phyloP scores from a whole-genome alignment of 2,888 invertebrate genomes.

The Frankliniella intonsa region DNA sequence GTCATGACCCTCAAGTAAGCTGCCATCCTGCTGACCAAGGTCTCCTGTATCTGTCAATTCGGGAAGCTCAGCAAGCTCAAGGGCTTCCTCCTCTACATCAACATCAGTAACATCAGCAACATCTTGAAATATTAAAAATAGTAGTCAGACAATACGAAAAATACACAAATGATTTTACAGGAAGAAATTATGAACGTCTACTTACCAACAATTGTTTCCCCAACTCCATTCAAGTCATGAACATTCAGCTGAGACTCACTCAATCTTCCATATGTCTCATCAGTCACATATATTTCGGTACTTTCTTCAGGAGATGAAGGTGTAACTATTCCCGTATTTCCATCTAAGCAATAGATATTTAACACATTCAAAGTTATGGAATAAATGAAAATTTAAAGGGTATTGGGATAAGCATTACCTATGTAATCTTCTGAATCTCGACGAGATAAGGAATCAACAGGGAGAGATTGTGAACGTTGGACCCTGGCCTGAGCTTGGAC shows the following conservation, averaged over 20 bases:
- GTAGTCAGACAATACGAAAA: too few species aligned
- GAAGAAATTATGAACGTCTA: background rate
- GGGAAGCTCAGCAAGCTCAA: background rate
- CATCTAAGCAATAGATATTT: background rate
- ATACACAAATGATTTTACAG: background rate
- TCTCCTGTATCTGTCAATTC: background rate
- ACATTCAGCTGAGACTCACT: background rate
- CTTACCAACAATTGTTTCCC: background rate
- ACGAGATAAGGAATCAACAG: conserved; percentile 15
- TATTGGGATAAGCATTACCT: background rate
- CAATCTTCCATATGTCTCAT: background rate
- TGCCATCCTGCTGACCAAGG: conserved; percentile 1
- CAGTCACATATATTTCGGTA: background rate
- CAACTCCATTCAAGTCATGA: background rate
- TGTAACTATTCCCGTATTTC: background rate
- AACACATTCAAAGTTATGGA: background rate
- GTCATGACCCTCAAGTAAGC: conserved; percentile 45
- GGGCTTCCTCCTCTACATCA: conserved; percentile 1
- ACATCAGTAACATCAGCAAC: background rate
- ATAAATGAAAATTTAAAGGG: background rate
- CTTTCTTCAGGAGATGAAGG: background rate
- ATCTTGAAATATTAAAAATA: too few species aligned
- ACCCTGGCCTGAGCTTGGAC: background rate
- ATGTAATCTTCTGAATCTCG: background rate
- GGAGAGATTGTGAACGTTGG: background rate